Base-by-base conservation (phyloP, 2,888 invertebrate species). In the Agrilus mali region DNA sequence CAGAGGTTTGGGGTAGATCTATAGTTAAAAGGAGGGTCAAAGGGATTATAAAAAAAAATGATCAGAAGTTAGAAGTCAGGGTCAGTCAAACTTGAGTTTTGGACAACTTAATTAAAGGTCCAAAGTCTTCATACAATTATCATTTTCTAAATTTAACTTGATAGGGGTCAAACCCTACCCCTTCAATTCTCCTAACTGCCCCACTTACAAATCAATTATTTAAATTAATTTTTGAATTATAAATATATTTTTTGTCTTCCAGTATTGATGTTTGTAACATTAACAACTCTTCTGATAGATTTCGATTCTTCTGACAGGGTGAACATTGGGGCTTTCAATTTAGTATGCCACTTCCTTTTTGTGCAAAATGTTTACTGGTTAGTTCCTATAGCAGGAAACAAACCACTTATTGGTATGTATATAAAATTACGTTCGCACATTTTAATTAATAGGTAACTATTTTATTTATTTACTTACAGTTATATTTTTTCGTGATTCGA, bases 321-420 rank as follows among this genome's bases (percentile, higher is more conserved):
- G 22, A 56, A 70, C 27, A 54, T 82, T 33, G 67, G 72, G 36
- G 70, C 72, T 49, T 68, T 78, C 36, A 78, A 76, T 56, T 67
- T 82, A n/a, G 68, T 77, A 36, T 71, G 72, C 12, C 80, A 82
- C 55, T 72, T 78, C 44, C 57, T 72, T 17, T 75, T 74, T 55
- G 60, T 79, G 1, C 73, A 74, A 37, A 73, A 77, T 58, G 62
- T 81, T 13, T 72, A 74, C 13, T 77, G 73, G 65, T 65, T 70
- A 43, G 61, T 81, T 32, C 80, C 81, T 3, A 68, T 72, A 46
- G 74, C 75, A 55, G 78, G 79, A 43, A 61, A 69, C 1, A 71
- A 70, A 13, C 68, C 74, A 22, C 81, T 75, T 43, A 67, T 80
- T 51, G 47, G 76, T 75, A 62, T 64, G 64, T 59, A 44, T 16